Percentiles rank a stretch among this genome's conserved stretches.
Conservation (phyloP, 2,113 vertebrate genomes). For the Prionailurus viverrinus region DNA sequence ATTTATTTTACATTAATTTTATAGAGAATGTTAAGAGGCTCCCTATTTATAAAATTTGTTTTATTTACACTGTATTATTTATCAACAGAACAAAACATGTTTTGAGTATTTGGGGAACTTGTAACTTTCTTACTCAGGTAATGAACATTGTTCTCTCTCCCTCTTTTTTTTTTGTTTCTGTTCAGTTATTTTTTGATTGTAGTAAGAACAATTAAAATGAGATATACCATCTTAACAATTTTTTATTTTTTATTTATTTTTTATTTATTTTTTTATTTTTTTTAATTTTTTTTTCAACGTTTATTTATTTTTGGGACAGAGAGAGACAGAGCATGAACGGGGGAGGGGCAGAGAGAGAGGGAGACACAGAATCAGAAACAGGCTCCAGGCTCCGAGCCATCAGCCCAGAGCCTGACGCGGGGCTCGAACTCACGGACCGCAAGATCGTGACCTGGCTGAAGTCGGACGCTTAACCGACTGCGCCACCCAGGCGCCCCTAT, state of each 20-base stretch:
- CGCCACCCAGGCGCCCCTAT: no score
- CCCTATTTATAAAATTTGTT: background rate
- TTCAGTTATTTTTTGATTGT: background rate
- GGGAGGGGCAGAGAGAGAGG: no score
- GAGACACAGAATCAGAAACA: no score
- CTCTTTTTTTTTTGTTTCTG: background rate
- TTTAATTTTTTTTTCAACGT: no score
- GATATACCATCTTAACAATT: background rate
- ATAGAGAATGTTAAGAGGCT: background rate
- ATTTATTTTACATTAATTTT: background rate
- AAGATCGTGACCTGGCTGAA: no score
- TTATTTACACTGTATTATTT: background rate
- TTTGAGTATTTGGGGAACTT: slow-evolving; percentile 50
- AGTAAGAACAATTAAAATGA: background rate
- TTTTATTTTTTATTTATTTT: background rate
- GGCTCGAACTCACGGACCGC: no score
- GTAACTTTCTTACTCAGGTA: slow-evolving; percentile 57
- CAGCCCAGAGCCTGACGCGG: no score
- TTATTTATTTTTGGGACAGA: no score
- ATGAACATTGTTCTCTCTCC: background rate
- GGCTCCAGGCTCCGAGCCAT: no score
- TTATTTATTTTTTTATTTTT: no score
- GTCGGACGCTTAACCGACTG: no score
- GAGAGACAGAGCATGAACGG: no score
- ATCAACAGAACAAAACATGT: background rate